Evolutionary conservation across 2,113 vertebrate species (phyloP).

Genomic region (Antechinus flavipes): DNA sequence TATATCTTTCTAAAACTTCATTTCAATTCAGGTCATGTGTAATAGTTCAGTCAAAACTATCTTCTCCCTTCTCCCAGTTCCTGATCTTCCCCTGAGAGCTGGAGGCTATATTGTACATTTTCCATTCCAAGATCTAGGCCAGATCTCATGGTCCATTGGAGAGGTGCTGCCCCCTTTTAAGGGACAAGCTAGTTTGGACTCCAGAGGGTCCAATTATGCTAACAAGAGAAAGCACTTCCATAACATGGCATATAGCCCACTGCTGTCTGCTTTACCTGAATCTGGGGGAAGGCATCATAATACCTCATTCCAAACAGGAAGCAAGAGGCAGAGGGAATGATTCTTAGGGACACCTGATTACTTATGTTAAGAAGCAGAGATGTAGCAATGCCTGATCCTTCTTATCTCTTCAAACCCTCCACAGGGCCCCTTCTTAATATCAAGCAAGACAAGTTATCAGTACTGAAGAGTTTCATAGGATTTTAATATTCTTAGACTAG

Average conservation of each 20-base stretch:
- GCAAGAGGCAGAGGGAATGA: background rate
- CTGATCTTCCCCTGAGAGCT: background rate
- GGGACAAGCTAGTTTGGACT: background rate
- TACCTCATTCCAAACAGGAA: background rate
- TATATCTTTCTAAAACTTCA: background rate
- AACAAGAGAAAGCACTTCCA: background rate
- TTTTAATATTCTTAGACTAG: background rate
- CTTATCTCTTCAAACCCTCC: background rate
- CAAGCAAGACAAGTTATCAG: background rate
- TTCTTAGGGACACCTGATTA: background rate
- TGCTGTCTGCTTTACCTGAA: background rate
- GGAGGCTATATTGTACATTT: background rate
- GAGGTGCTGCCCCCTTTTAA: conserved; percentile 1
- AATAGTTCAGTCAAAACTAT: background rate
- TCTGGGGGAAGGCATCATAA: background rate
- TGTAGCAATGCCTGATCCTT: background rate
- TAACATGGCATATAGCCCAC: background rate
- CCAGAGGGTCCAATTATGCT: background rate
- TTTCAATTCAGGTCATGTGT: background rate
- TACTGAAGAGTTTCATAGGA: background rate
- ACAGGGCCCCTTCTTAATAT: background rate
- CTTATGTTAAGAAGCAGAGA: background rate
- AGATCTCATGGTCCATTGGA: background rate
- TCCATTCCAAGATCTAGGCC: background rate
- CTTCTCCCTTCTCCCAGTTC: background rate